Evolutionary conservation across 2,888 invertebrate species (phyloP).

Genomic region (Drosophila mettleri): DNA sequence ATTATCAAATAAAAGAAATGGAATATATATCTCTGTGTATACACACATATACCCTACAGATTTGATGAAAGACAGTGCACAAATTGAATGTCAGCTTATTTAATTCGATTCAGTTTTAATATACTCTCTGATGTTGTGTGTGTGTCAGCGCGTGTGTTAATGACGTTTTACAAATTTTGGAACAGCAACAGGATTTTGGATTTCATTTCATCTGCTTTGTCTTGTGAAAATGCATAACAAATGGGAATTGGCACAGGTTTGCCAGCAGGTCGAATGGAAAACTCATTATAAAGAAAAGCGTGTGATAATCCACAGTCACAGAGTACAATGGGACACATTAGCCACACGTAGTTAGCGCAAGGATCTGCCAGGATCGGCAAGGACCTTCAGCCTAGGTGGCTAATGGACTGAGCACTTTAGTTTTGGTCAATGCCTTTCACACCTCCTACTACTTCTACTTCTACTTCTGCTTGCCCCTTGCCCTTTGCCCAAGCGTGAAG

Average conservation of each 20-base stretch:
- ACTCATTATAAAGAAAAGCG: conserved; percentile 64
- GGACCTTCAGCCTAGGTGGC: conserved; percentile 63
- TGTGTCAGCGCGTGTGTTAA: conserved; percentile 59
- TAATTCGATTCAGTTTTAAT: conserved; percentile 74
- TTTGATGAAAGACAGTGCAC: conserved; percentile 35
- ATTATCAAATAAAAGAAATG: conserved; percentile 57
- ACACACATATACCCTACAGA: not conserved
- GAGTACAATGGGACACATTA: conserved; percentile 69
- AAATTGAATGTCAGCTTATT: conserved; percentile 67
- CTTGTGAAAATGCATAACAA: conserved; percentile 64
- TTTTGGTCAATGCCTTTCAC: conserved; percentile 76
- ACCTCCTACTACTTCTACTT: conserved; percentile 46
- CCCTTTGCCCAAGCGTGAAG: conserved; percentile 63
- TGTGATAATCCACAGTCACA: conserved; percentile 77
- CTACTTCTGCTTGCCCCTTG: not conserved
- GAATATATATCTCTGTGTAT: not conserved
- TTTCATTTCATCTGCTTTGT: conserved; percentile 54
- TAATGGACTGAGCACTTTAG: conserved; percentile 76
- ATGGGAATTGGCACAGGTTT: conserved; percentile 79
- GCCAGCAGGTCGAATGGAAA: conserved; percentile 65
- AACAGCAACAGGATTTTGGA: conserved; percentile 29
- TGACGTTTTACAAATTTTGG: conserved; percentile 60
- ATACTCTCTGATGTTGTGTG: conserved; percentile 43
- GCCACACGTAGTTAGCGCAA: conserved; percentile 81
- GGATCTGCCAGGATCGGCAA: conserved; percentile 35